These are phyloP conservation scores for Grus americana DNA, from an alignment of 2,113 vertebrate genomes.

Conservation along the genomic window DNA sequence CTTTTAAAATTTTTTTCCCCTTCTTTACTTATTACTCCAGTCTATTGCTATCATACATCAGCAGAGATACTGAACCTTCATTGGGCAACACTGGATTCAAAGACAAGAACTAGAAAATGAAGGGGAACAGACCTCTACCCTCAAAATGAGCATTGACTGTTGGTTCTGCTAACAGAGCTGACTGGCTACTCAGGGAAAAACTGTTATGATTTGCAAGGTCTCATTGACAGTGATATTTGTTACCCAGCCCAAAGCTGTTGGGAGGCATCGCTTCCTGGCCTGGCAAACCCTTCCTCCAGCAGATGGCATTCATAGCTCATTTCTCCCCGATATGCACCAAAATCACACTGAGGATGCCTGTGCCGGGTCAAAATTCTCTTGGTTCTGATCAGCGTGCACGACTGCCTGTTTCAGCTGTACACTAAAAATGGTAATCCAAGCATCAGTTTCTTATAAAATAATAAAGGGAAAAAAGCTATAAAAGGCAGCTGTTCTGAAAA, in stretches of 20 bases:
- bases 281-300: constrained; percentile 22
- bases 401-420: neutral
- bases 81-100: neutral
- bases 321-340: neutral
- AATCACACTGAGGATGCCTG: neutral
- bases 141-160: neutral
- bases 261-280: accelerated
- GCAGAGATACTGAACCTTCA: neutral
- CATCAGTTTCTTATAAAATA: constrained; percentile 2
- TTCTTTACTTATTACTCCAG: neutral
- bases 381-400: neutral
- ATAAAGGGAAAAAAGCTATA: neutral
- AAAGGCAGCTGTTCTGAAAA: neutral
- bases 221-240: neutral
- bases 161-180: neutral
- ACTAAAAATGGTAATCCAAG: neutral
- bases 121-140: neutral
- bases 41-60: neutral
- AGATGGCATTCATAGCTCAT: constrained; percentile 50
- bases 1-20: neutral
- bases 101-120: neutral
- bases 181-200: neutral
- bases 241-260: neutral
- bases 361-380: neutral
- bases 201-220: neutral